phyloP scores from a whole-genome alignment of 1,140 invertebrate species.

The Caerostris darwini region DNA sequence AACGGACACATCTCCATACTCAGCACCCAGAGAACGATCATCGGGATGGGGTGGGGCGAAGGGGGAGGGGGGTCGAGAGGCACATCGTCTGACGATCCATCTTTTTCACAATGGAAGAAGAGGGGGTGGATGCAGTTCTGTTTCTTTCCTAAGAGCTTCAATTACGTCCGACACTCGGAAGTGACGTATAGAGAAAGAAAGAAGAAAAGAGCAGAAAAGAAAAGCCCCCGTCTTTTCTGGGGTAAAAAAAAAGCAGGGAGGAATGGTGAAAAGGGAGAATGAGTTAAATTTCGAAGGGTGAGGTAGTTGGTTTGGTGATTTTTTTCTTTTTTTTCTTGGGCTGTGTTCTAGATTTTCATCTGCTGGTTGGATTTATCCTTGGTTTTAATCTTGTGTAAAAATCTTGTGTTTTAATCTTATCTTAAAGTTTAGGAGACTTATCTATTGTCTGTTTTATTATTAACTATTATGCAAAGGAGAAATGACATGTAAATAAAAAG shows the following conservation, averaged over 20 bases:
- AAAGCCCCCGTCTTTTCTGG: slow-evolving; percentile 8
- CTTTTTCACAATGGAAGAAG: slow-evolving; percentile 57
- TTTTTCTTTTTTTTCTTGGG: not conserved
- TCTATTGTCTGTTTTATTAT: too few relatives aligned
- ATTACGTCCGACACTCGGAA: slow-evolving; percentile 73
- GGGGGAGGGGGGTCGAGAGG: not conserved
- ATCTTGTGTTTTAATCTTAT: not conserved
- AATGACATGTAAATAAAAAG: too few relatives aligned
- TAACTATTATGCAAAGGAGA: too few relatives aligned
- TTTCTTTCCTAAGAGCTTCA: slow-evolving; percentile 75
- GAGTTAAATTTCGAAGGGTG: slow-evolving; percentile 54
- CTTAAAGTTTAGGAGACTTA: too few relatives aligned
- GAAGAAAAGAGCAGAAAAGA: slow-evolving; percentile 9
- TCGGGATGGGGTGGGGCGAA: not conserved
- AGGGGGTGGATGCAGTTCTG: not conserved
- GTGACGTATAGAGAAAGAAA: slow-evolving; percentile 24
- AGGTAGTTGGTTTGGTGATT: slow-evolving; percentile 20
- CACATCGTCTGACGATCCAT: slow-evolving; percentile 68
- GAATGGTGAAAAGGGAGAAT: slow-evolving; percentile 13
- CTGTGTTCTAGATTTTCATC: not conserved
- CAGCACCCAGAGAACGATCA: slow-evolving; percentile 47
- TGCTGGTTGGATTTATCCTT: not conserved
- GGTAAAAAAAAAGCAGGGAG: slow-evolving; percentile 10
- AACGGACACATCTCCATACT: slow-evolving; percentile 57
- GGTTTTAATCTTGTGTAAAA: not conserved